A percentile compares a stretch with the other conserved stretches of the same genome.
Evolutionary conservation across 1,140 invertebrate species (phyloP).

Genomic region (Neotoxoptera formosana): DNA sequence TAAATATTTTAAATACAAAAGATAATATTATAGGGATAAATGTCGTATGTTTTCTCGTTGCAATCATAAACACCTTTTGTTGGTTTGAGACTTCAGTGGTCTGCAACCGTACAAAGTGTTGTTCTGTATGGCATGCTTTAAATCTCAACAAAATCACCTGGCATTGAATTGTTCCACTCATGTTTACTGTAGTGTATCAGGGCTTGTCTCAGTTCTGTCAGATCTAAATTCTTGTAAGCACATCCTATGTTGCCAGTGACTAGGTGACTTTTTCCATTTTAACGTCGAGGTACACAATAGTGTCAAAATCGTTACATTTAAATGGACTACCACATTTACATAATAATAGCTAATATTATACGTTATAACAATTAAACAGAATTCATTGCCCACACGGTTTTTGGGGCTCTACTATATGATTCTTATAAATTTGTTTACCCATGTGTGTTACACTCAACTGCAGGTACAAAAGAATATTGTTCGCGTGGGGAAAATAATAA

Average conservation of each 20-base stretch:
- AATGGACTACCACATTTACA: constrained; percentile 16
- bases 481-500: neutral
- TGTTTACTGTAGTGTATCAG: constrained; percentile 13
- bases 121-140: neutral
- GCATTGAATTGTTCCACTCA: constrained; percentile 25
- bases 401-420: neutral
- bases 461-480: neutral
- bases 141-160: neutral
- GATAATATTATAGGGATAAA: neutral
- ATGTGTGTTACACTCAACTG: neutral
- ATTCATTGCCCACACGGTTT: constrained; percentile 32
- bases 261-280: constrained; percentile 6
- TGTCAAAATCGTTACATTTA: neutral
- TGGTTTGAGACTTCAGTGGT: neutral
- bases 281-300: neutral
- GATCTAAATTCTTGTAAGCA: neutral
- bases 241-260: neutral
- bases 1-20: neutral
- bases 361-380: neutral
- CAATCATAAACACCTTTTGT: neutral
- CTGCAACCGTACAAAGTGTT: neutral
- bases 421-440: constrained; percentile 5
- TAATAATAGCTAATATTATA: constrained; percentile 33
- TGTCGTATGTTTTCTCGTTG: neutral
- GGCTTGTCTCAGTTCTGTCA: constrained; percentile 9